Evolutionary conservation across 2,113 vertebrate genomes (phyloP).

Genomic region (Indri indri): DNA sequence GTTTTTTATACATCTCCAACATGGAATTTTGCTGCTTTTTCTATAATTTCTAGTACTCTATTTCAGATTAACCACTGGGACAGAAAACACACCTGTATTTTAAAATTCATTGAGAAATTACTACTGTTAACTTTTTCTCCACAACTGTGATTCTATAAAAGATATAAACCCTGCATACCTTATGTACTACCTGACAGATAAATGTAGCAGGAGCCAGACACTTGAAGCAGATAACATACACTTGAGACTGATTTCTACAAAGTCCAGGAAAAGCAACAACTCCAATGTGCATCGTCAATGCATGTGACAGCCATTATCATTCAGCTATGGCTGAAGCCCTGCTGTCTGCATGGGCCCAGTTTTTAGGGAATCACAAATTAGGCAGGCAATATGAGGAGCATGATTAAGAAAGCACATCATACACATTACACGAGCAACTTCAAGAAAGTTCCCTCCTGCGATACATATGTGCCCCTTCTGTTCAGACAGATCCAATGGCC

Average conservation of each 20-base stretch:
- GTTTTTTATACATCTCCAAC: background rate
- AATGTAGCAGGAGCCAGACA: background rate
- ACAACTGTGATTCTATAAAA: background rate
- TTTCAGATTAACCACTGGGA: background rate
- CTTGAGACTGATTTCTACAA: background rate
- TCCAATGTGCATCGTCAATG: background rate
- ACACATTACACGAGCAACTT: background rate
- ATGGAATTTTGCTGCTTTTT: background rate
- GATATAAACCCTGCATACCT: background rate
- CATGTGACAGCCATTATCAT: background rate
- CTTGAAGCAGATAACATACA: background rate
- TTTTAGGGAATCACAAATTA: background rate
- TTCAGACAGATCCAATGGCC: background rate
- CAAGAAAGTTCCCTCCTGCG: background rate
- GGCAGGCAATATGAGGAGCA: background rate
- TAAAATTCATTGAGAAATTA: background rate
- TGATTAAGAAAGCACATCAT: background rate
- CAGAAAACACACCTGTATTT: background rate
- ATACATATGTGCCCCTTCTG: background rate
- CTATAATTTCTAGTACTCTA: background rate
- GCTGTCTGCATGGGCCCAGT: background rate
- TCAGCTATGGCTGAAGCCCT: background rate
- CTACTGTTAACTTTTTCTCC: background rate
- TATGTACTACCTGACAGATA: background rate
- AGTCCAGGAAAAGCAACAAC: background rate